phyloP scores from a whole-genome alignment of 2,113 vertebrate genomes.

The Quiscalus mexicanus region DNA sequence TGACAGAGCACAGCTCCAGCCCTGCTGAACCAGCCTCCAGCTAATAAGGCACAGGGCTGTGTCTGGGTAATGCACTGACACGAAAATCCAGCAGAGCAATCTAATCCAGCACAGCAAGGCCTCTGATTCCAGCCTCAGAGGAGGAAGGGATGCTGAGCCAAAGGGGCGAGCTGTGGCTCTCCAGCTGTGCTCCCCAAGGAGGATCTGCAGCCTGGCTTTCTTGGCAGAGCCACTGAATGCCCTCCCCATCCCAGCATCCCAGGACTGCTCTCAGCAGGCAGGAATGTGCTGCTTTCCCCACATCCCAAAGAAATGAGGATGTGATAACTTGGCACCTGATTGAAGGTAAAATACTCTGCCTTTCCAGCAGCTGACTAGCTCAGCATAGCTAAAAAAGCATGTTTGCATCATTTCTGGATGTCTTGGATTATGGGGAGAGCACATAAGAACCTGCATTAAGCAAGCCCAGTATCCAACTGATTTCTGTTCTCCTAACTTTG shows the following conservation, averaged over 20 bases:
- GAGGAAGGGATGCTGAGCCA: background rate
- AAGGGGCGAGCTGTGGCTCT: background rate
- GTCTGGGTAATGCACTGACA: background rate
- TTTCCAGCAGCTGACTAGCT: background rate
- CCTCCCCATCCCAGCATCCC: background rate
- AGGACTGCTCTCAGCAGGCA: background rate
- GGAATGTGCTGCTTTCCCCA: background rate
- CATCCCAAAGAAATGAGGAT: background rate
- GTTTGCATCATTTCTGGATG: background rate
- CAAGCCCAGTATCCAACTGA: rapidly evolving
- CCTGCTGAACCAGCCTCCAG: background rate
- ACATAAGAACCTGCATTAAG: background rate
- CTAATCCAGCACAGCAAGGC: background rate
- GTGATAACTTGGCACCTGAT: background rate
- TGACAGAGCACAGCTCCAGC: background rate
- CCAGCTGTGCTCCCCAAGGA: background rate
- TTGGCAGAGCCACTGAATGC: background rate
- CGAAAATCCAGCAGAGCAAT: background rate
- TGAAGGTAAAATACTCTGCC: background rate
- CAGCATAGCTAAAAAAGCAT: background rate
- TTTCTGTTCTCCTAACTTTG: background rate
- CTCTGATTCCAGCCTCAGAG: background rate
- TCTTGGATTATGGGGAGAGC: background rate
- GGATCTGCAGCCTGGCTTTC: background rate
- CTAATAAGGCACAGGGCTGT: background rate